Evolutionary conservation across 2,113 vertebrate species (phyloP).

Genomic region (Rhinolophus sinicus): DNA sequence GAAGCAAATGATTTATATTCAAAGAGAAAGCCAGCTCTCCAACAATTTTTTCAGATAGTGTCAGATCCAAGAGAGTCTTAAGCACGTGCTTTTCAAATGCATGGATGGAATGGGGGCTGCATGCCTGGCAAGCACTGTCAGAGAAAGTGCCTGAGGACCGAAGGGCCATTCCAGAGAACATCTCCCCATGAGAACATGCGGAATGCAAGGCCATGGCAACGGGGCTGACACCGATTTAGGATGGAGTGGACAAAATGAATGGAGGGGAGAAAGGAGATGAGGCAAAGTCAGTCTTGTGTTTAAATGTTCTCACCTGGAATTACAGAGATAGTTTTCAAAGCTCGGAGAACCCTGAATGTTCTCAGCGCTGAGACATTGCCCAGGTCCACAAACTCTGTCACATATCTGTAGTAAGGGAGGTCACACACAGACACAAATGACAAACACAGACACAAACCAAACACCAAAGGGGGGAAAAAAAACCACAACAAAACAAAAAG

Average conservation of each 20-base stretch:
- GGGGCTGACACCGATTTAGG: constrained; percentile 88
- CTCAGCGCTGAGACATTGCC: constrained; percentile 99
- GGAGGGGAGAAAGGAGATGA: constrained; percentile 55
- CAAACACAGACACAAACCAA: constrained; percentile 91
- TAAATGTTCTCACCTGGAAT: constrained; percentile 97
- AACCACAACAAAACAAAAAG: constrained; percentile 93
- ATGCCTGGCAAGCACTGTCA: constrained; percentile 63
- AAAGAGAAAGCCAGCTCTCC: constrained; percentile 37
- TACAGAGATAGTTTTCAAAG: constrained; percentile 99
- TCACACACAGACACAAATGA: constrained; percentile 97
- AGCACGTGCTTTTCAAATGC: constrained; percentile 68
- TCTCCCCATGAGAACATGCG: constrained; percentile 75
- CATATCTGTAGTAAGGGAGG: constrained; percentile 99
- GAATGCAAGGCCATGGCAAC: constrained; percentile 95
- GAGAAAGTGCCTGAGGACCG: not conserved
- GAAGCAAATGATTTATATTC: constrained; percentile 60
- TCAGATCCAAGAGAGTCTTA: constrained; percentile 20
- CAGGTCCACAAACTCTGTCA: constrained; percentile 99
- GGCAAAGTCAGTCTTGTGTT: not conserved
- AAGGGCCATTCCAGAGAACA: constrained; percentile 47
- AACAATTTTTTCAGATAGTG: not conserved
- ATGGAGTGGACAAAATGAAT: constrained; percentile 73
- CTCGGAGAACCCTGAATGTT: constrained; percentile 99
- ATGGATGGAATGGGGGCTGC: constrained; percentile 59
- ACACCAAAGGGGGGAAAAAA: constrained; percentile 83